Percentiles rank a stretch among this genome's conserved stretches.
phyloP scores from a whole-genome alignment of 2,113 vertebrate genomes.

The Mionectes macconnelli region DNA sequence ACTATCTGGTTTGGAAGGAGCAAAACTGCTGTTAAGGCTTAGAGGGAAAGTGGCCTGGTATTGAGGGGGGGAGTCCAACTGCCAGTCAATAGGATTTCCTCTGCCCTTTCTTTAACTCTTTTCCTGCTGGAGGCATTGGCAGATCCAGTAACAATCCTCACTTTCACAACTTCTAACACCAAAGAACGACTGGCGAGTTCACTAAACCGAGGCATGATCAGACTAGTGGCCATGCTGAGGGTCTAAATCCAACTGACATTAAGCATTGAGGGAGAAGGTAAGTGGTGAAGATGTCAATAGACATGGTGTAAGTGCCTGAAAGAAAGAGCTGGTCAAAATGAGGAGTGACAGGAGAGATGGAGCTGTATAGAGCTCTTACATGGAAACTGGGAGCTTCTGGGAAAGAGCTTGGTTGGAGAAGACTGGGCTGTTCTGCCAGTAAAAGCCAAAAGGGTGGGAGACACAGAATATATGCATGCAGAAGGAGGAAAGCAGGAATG shows the following conservation, averaged over 20 bases:
- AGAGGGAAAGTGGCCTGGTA: background rate
- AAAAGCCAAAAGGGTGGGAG: background rate
- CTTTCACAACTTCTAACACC: background rate
- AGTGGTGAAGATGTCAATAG: background rate
- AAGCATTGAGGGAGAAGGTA: background rate
- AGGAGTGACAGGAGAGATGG: background rate
- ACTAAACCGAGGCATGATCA: background rate
- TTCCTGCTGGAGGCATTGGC: background rate
- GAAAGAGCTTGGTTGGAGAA: background rate
- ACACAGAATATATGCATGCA: background rate
- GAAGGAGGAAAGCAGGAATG: background rate
- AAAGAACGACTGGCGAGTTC: background rate
- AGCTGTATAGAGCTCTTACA: background rate
- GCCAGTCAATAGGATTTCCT: background rate
- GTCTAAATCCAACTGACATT: background rate
- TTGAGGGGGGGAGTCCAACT: background rate
- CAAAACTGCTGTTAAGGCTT: conserved; percentile 19
- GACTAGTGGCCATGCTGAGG: background rate
- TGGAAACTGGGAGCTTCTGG: background rate
- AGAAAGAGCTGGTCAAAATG: background rate
- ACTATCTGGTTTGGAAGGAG: conserved; percentile 22
- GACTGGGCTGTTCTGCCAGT: background rate
- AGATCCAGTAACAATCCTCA: background rate
- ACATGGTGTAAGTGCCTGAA: background rate
- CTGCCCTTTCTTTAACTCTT: background rate